Conservation (phyloP, 2,113 vertebrate species). For the Rynchops niger region DNA sequence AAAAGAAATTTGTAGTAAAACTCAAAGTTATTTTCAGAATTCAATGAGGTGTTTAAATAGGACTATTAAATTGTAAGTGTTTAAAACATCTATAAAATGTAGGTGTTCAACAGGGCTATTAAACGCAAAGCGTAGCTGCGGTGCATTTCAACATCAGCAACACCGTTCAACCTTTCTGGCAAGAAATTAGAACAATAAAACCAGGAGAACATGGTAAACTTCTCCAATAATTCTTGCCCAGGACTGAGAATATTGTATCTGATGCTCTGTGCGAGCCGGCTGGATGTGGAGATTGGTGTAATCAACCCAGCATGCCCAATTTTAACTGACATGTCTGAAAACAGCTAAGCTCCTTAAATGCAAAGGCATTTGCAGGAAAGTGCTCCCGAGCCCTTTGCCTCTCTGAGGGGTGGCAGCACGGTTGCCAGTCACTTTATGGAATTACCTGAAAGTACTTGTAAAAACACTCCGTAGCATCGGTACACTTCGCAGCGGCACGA, state of each 20-base stretch:
- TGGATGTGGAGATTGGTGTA: not conserved
- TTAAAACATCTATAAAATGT: not conserved
- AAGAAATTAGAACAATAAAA: not conserved
- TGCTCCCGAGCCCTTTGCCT: not conserved
- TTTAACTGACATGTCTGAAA: not conserved
- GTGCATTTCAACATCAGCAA: not conserved
- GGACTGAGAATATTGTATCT: not conserved
- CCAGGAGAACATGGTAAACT: not conserved
- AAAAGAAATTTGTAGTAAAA: not conserved
- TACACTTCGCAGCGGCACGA: fast-evolving
- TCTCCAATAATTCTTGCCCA: not conserved
- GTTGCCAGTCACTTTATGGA: not conserved
- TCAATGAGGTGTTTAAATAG: not conserved
- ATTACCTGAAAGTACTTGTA: not conserved
- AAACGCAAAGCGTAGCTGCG: not conserved
- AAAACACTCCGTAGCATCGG: not conserved
- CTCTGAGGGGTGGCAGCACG: not conserved
- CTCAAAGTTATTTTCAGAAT: not conserved
- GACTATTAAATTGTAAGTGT: not conserved
- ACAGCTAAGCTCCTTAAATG: not conserved
- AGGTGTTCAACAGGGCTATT: not conserved
- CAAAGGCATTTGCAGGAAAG: not conserved
- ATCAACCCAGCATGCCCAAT: not conserved
- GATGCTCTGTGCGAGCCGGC: not conserved
- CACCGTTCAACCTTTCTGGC: not conserved